Evolutionary conservation across 2,797 vertebrate genomes (phyloP).

Genomic region (Lagocephalus sceleratus): DNA sequence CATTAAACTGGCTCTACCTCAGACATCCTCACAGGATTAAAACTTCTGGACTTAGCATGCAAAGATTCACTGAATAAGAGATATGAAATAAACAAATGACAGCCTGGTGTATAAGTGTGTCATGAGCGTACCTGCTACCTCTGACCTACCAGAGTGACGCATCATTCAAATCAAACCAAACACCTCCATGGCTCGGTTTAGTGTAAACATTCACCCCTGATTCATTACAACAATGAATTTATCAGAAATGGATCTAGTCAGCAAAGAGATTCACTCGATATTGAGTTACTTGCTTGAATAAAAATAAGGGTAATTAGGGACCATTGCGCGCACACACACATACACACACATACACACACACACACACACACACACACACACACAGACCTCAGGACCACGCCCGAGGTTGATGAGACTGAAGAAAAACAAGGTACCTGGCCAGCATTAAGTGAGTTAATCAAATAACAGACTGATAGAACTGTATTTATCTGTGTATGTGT

Average conservation of each 20-base stretch:
- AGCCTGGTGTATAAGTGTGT: too few relatives aligned
- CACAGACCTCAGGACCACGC: constrained; percentile 24
- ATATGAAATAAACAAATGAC: too few relatives aligned
- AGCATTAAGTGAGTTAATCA: constrained; percentile 41
- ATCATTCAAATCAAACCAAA: background rate
- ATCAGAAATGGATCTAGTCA: background rate
- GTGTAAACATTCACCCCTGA: constrained; percentile 6
- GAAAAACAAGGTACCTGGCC: constrained; percentile 31
- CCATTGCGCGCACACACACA: constrained; percentile 42
- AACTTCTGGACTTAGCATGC: too few relatives aligned
- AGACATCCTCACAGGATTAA: too few relatives aligned
- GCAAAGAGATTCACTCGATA: too few relatives aligned
- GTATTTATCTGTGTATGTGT: constrained; percentile 12
- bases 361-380: too few relatives aligned
- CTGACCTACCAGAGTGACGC: too few relatives aligned
- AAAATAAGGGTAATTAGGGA: constrained; percentile 47
- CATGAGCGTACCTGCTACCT: too few relatives aligned
- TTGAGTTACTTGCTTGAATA: constrained; percentile 36
- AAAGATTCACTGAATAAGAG: too few relatives aligned
- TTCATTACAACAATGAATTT: background rate
- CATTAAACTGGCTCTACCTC: too few relatives aligned
- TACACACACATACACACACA: too few relatives aligned
- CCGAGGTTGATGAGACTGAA: constrained; percentile 21
- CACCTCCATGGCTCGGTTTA: background rate
- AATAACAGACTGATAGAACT: constrained; percentile 38